Evolutionary conservation across 2,113 vertebrate genomes (phyloP).

Genomic region (Apus apus): DNA sequence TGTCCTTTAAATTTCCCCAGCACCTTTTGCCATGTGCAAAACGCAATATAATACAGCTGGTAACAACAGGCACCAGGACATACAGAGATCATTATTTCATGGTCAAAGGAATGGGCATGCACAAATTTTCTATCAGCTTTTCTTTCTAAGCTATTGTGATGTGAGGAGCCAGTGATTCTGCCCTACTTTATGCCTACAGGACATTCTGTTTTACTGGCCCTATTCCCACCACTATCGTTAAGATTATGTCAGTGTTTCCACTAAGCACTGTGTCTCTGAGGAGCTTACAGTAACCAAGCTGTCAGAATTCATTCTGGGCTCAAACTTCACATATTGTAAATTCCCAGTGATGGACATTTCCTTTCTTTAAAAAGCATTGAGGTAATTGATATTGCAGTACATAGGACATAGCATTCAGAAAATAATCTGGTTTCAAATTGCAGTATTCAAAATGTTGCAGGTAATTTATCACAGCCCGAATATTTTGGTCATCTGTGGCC

Average conservation of each 20-base stretch:
- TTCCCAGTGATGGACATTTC: neutral
- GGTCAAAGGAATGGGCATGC: neutral
- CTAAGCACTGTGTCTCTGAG: neutral
- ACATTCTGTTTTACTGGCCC: neutral
- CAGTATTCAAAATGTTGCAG: neutral
- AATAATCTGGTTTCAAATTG: neutral
- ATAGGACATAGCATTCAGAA: neutral
- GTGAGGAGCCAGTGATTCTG: accelerated
- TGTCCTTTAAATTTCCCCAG: neutral
- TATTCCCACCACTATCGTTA: neutral
- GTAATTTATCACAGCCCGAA: neutral
- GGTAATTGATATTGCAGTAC: neutral
- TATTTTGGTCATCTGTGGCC: neutral
- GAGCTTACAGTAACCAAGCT: neutral
- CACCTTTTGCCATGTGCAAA: neutral
- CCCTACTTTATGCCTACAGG: neutral
- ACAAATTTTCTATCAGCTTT: neutral
- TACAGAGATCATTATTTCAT: neutral
- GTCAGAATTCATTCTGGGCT: constrained; percentile 5
- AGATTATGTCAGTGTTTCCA: constrained; percentile 39
- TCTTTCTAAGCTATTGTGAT: neutral
- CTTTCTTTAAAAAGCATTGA: neutral
- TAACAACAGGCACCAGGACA: neutral
- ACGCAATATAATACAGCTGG: neutral
- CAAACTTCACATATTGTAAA: neutral